Conservation (phyloP, 2,797 vertebrate genomes). For the Sebastes trivittatus region DNA sequence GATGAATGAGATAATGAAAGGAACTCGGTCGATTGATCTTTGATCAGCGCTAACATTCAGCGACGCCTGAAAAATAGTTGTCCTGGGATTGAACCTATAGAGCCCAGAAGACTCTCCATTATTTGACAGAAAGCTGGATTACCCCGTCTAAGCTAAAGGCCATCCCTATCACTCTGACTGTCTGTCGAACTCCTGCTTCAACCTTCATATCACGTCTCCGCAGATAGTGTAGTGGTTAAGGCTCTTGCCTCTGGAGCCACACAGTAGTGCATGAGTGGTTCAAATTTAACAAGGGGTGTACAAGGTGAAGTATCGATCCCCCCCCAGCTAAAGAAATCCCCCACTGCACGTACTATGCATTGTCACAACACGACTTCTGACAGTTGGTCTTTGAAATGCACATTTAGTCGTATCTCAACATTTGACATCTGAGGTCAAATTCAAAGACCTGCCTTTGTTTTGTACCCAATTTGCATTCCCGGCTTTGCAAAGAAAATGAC, state of each 20-base stretch:
- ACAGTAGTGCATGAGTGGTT: constrained; percentile 45
- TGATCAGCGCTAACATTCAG: constrained; percentile 68
- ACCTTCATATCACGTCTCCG: constrained; percentile 64
- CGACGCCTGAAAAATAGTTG: constrained; percentile 68
- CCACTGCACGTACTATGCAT: not conserved
- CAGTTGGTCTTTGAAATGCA: not conserved
- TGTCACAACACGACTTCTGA: constrained; percentile 11
- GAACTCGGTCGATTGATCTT: constrained; percentile 67
- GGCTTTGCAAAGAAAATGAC: not conserved
- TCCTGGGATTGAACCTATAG: constrained; percentile 61
- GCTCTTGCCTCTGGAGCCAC: constrained; percentile 48
- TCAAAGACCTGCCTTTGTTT: not conserved
- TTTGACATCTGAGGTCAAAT: not conserved
- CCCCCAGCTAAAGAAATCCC: not conserved
- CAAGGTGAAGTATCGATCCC: constrained; percentile 47
- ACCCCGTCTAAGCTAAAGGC: constrained; percentile 73
- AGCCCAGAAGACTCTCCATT: constrained; percentile 55
- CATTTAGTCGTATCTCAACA: too few species aligned
- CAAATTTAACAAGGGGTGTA: constrained; percentile 57
- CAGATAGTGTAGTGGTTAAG: constrained; percentile 61
- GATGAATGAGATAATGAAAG: constrained; percentile 69
- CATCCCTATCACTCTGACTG: constrained; percentile 73
- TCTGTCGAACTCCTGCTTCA: constrained; percentile 58
- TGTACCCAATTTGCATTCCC: not conserved
- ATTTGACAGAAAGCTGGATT: constrained; percentile 80